Evolutionary conservation across 2,888 invertebrate genomes (phyloP), one percentile per base, ranked within the genome.

Genomic region (Diploptera punctata): DNA sequence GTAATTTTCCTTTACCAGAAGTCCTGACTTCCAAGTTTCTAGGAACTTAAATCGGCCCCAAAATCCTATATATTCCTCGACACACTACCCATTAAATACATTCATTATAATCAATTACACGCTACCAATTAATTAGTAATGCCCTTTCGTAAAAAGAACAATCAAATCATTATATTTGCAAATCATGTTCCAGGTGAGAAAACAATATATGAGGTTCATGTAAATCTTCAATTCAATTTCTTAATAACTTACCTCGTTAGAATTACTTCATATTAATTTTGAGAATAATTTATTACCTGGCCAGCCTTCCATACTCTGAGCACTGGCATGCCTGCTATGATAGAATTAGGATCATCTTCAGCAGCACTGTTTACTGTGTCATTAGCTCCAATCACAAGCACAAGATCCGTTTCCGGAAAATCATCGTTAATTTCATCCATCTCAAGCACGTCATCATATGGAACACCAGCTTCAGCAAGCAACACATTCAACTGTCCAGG

Each of bases 381-480:
- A 80, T 96, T 96, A 18, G 95, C 95, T 75, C 95, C 89, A 81
- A 95, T 94, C 24, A 95, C 95, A 67, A 96, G 84, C 0, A 92
- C 93, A 24, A 95, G 86, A 81, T 96, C 95, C 10, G 94, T 94
- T 33, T 92, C 89, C 0, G 88, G 85, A 85, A 96, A 95, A 78
- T 95, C 95, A 9, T 93, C 90, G 81, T 96, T 95, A 79, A 96
- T 93, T 84, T 95, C 95, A 68, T 96, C 95, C 95, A 96, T 95
- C 86, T 96, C 95, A 76, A 92, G 86, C 0, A 95, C 92, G 78
- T 95, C 91, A 81, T 96, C 95, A 80, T 96, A 96, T 0, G 95
- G 94, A 0, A 96, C 95, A n/a, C 95, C 95, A 4, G 96, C 96
- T 84, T 96, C 96, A 0, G 95, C 95, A 70, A 96, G 86, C 74